These are phyloP conservation scores for Schizotus pectinicornis DNA, from an alignment of 2,888 invertebrate genomes.

Conservation along the genomic window DNA sequence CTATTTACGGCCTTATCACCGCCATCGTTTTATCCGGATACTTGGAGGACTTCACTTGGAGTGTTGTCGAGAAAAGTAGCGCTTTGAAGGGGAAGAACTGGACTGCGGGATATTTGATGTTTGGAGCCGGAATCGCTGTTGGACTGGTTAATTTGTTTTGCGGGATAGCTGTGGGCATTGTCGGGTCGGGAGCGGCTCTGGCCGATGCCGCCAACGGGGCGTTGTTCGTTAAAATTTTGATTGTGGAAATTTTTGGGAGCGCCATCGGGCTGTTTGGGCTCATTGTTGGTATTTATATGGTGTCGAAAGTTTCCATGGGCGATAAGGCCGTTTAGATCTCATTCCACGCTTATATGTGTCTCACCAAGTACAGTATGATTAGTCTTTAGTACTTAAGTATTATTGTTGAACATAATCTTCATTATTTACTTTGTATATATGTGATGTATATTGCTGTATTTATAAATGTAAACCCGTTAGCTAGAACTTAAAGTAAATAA, in stretches of 20 bases:
- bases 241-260: conserved; percentile 98
- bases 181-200: conserved; percentile 97
- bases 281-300: conserved; percentile 96
- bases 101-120: conserved; percentile 92
- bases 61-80: conserved; percentile 51
- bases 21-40: conserved; percentile 95
- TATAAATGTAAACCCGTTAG: too few relatives aligned
- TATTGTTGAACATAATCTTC: neutral
- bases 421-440: too few relatives aligned
- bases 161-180: conserved; percentile 96
- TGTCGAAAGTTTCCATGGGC: conserved; percentile 48
- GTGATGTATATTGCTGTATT: too few relatives aligned
- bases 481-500: too few relatives aligned
- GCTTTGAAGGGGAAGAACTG: conserved; percentile 70
- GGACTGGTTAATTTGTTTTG: conserved; percentile 97
- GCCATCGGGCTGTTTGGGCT: conserved; percentile 99
- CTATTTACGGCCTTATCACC: conserved; percentile 98
- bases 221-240: conserved; percentile 96
- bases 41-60: conserved; percentile 62
- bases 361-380: neutral
- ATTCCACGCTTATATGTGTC: conserved; percentile 1
- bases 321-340: conserved; percentile 27
- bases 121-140: conserved; percentile 94
- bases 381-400: too few relatives aligned
- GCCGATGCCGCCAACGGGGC: conserved; percentile 97